phyloP scores from a whole-genome alignment of 2,888 invertebrate genomes.

The Brassicogethes aeneus region DNA sequence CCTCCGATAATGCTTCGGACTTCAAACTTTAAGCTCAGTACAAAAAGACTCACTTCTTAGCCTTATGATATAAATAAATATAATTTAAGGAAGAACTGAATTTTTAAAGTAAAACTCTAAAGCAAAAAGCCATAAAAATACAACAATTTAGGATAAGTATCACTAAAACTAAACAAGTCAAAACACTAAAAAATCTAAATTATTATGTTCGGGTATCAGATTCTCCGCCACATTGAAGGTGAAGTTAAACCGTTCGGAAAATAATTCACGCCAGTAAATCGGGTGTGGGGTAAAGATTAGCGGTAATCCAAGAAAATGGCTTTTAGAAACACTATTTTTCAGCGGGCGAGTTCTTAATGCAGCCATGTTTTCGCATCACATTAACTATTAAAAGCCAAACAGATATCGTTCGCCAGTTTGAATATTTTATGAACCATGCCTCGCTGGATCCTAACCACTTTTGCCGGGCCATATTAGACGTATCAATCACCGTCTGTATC shows the following conservation, averaged over 20 bases:
- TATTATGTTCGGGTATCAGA: background rate
- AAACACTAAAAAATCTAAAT: background rate
- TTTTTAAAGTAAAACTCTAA: too few species aligned
- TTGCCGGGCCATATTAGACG: constrained; percentile 27
- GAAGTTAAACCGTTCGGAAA: constrained; percentile 6
- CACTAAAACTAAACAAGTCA: too few species aligned
- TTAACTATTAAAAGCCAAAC: constrained; percentile 31
- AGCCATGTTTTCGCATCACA: constrained; percentile 23
- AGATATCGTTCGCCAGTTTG: constrained; percentile 22
- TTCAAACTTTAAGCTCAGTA: too few species aligned
- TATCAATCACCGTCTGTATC: constrained; percentile 24
- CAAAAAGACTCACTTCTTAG: too few species aligned
- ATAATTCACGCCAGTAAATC: constrained; percentile 22
- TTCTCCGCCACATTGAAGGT: background rate
- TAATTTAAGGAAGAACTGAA: too few species aligned
- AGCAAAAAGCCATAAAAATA: too few species aligned
- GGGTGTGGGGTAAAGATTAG: constrained; percentile 31
- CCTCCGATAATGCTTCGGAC: too few species aligned
- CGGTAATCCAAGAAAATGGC: constrained; percentile 34
- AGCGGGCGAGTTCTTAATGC: constrained; percentile 22
- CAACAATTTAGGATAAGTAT: too few species aligned
- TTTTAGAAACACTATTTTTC: constrained; percentile 30
- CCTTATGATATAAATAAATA: too few species aligned
- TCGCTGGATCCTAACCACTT: constrained; percentile 26
- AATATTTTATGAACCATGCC: constrained; percentile 23